A percentile compares a stretch with the other conserved stretches of the same genome.
Conservation (phyloP, 2,888 invertebrate species). For the Geophilus truncorum region DNA sequence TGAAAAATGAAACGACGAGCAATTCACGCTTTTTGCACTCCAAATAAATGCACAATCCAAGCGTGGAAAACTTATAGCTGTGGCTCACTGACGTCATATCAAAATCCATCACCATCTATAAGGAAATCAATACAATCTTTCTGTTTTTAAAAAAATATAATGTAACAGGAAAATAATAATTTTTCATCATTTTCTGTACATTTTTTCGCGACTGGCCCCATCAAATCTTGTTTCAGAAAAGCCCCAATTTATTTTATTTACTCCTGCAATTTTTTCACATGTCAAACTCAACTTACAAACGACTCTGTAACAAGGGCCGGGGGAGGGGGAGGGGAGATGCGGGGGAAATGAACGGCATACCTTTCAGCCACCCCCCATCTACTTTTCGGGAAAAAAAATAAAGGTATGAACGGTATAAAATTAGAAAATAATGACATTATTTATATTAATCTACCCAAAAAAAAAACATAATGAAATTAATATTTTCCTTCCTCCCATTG, state of each 20-base stretch:
- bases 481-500: too few relatives aligned
- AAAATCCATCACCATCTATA: neutral
- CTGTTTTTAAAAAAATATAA: neutral
- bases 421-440: too few relatives aligned
- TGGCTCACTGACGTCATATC: neutral
- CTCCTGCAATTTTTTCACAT: neutral
- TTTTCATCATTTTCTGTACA: neutral
- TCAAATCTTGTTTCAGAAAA: neutral
- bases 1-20: conserved; percentile 16
- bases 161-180: neutral
- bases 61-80: neutral
- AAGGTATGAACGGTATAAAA: neutral
- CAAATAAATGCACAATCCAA: conserved; percentile 16
- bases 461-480: too few relatives aligned
- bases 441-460: too few relatives aligned
- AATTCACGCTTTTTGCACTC: conserved; percentile 12
- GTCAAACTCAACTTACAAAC: neutral
- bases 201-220: neutral
- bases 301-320: neutral
- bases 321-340: too few relatives aligned
- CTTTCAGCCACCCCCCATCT: too few relatives aligned
- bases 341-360: neutral
- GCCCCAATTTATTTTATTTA: neutral
- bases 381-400: neutral
- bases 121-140: neutral